Conservation (phyloP, 2,113 vertebrate species). For the Oreamnos americanus region DNA sequence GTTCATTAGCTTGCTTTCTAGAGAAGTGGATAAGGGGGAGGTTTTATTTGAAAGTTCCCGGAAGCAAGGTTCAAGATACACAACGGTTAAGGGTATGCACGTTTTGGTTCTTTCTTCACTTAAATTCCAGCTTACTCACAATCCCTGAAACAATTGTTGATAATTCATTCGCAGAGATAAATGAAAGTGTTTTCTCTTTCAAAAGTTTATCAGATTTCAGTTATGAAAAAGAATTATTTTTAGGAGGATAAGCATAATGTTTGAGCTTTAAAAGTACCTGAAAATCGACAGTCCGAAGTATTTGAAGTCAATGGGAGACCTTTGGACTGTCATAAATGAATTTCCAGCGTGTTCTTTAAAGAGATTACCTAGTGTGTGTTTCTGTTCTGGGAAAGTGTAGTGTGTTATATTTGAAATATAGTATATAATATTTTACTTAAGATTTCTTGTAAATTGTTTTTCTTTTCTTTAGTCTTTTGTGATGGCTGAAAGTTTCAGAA, state of each 20-base stretch:
- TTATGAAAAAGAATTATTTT: not conserved
- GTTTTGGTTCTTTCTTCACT: not conserved
- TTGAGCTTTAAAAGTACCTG: conserved; percentile 15
- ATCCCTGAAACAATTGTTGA: not conserved
- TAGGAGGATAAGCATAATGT: not conserved
- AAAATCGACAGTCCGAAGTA: not conserved
- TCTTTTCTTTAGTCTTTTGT: not conserved
- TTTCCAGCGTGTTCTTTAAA: conserved; percentile 18
- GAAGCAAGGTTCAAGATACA: not conserved
- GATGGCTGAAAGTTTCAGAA: not conserved
- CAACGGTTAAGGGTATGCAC: not conserved
- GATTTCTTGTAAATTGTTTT: not conserved
- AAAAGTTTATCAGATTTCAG: not conserved
- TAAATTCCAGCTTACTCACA: not conserved
- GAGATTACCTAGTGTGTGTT: not conserved
- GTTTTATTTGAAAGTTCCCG: not conserved
- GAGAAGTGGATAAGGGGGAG: not conserved
- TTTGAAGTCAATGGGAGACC: conserved; percentile 20
- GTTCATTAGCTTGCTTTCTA: not conserved
- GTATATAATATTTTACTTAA: not conserved
- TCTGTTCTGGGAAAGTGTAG: not conserved
- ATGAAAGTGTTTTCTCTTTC: not conserved
- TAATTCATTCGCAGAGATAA: conserved; percentile 11
- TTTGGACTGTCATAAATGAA: conserved; percentile 49
- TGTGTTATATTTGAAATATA: not conserved